Percentiles rank a stretch among this genome's conserved stretches.
Evolutionary conservation across 2,113 vertebrate genomes (phyloP).

Genomic region (Onychostoma macrolepis): DNA sequence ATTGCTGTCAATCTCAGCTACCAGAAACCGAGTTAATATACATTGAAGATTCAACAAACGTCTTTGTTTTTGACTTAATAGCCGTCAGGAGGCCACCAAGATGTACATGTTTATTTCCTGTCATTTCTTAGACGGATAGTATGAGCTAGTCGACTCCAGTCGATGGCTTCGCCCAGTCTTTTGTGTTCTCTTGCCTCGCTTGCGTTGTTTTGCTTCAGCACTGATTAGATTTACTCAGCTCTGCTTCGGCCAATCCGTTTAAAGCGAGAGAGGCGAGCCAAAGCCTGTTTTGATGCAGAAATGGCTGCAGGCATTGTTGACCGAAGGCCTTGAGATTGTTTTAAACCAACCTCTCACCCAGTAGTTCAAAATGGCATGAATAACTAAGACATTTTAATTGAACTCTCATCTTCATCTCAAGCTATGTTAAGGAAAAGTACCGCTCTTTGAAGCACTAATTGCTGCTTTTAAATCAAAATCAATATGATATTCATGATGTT

Average conservation of each 20-base stretch:
- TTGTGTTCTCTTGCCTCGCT: slow-evolving; percentile 57
- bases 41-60: not conserved
- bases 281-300: slow-evolving; percentile 2
- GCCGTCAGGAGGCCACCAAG: not conserved
- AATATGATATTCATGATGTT: not conserved
- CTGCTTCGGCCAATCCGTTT: slow-evolving; percentile 65
- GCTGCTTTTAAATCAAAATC: not conserved
- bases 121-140: not conserved
- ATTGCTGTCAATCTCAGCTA: slow-evolving; percentile 14
- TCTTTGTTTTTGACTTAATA: slow-evolving; percentile 18
- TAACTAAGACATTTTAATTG: not conserved
- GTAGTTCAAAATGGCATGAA: not conserved
- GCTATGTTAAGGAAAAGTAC: not conserved
- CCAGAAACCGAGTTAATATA: not conserved
- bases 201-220: slow-evolving; percentile 67
- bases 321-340: not conserved
- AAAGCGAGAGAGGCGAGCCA: slow-evolving; percentile 52
- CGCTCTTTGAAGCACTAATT: not conserved
- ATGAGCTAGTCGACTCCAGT: not conserved
- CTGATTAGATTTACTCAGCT: slow-evolving; percentile 75
- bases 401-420: not conserved
- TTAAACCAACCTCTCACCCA: slow-evolving; percentile 2
- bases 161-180: slow-evolving; percentile 3
- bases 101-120: not conserved
- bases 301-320: not conserved